Percentiles rank a stretch among this genome's conserved stretches.
Evolutionary conservation across 2,113 vertebrate species (phyloP).

Genomic region (Pampusana beccarii): DNA sequence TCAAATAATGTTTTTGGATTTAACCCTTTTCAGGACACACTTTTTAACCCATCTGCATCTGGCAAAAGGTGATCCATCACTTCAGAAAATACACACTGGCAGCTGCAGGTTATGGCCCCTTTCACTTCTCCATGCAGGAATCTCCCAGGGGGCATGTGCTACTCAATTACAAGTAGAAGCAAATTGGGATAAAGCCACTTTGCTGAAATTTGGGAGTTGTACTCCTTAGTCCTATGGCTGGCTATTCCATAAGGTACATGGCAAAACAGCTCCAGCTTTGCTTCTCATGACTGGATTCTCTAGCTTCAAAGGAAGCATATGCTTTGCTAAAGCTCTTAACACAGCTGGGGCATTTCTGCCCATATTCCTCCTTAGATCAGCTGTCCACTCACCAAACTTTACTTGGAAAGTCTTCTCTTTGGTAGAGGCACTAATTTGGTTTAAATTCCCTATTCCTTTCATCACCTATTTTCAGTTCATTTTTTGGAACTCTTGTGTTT

Average conservation of each 20-base stretch:
- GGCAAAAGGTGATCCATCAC: background rate
- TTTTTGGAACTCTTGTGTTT: background rate
- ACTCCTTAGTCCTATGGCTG: background rate
- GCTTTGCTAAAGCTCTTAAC: background rate
- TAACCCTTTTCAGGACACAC: background rate
- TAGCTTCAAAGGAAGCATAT: background rate
- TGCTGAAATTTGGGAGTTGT: background rate
- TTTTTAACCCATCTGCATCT: background rate
- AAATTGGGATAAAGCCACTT: background rate
- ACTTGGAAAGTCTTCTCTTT: background rate
- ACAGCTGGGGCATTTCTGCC: background rate
- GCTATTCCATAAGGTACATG: background rate
- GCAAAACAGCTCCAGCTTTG: background rate
- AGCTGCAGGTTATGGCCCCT: background rate
- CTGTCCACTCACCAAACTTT: background rate
- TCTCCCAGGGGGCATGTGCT: rapidly evolving
- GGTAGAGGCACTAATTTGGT: background rate
- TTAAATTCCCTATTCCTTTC: background rate
- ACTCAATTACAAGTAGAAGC: background rate
- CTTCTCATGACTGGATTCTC: background rate
- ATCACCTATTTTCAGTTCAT: background rate
- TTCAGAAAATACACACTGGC: background rate
- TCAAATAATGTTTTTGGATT: background rate
- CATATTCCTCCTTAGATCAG: background rate
- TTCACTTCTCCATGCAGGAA: background rate